A percentile compares a stretch with the other conserved stretches of the same genome.
These are phyloP conservation scores for Orbicella faveolata DNA, from an alignment of 64 coral and sea anemone genomes.

Conservation along the genomic window DNA sequence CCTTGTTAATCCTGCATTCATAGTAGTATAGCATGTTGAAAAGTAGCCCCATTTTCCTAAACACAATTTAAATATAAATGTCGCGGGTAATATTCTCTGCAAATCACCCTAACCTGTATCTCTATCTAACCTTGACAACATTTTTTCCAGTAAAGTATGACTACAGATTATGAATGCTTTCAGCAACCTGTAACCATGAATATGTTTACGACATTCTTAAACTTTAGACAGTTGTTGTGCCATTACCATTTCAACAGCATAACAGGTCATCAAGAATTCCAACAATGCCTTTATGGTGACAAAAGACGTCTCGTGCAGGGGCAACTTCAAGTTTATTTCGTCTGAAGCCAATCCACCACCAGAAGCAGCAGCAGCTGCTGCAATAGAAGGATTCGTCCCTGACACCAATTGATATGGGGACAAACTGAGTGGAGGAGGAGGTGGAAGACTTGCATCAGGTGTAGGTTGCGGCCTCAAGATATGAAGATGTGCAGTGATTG, in stretches of 20 bases:
- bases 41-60: too few relatives aligned
- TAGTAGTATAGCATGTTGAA: too few relatives aligned
- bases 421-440: constrained; percentile 90
- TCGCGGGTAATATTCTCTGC: too few relatives aligned
- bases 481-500: constrained; percentile 83
- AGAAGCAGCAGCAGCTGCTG: constrained; percentile 84
- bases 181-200: too few relatives aligned
- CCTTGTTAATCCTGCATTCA: too few relatives aligned
- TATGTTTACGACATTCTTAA: too few relatives aligned
- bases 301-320: constrained; percentile 66
- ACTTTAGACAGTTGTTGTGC: neutral
- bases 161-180: too few relatives aligned
- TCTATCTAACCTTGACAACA: too few relatives aligned
- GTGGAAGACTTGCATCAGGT: constrained; percentile 65
- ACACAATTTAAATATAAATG: too few relatives aligned
- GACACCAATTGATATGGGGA: constrained; percentile 89
- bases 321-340: constrained; percentile 81
- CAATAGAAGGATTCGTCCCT: constrained; percentile 72
- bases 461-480: constrained; percentile 65
- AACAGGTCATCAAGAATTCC: constrained; percentile 95
- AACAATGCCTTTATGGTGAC: constrained; percentile 67
- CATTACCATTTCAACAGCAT: constrained; percentile 94
- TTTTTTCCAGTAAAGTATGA: too few relatives aligned
- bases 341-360: constrained; percentile 90
- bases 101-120: too few relatives aligned